Evolutionary conservation across 2,797 vertebrate genomes (phyloP), one percentile per base, ranked within the genome.

Genomic region (Crypturellus tataupa): DNA sequence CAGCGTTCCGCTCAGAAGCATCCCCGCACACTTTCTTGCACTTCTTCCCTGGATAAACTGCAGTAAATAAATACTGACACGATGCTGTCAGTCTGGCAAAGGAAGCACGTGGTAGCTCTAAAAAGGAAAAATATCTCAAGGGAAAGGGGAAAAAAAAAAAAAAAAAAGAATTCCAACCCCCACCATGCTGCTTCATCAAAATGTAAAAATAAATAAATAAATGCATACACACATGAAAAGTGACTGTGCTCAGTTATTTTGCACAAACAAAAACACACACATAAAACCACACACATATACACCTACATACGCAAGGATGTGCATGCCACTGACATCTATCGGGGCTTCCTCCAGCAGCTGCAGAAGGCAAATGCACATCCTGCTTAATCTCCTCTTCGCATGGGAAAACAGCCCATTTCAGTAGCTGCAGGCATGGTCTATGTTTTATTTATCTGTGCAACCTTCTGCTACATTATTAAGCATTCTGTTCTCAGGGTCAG

Each of bases 261-360:
- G 17, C 0, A 0, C 27, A 6, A 2, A 1, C 33, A 6, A 2
- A 1, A 31, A 31, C 10, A 10, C 27, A 70, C 0, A 0, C 23
- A 64, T 7, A 6, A 4, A 10, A 17, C 14, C 1, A 2, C 0
- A 0, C 23, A 6, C 2, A 1, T 33, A 31, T 11, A 11, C 25
- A 67, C 0, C 0, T 25, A 64, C 7, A 4, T 4, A 10, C 15
- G 15, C 1, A 1, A 0, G 0, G 27, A 25, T 12, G 24, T 10
- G 6, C 7, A 6, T 15, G 9, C 24, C 6, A 1, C 9, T 79
- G 59, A 24, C 0, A 1, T 63, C 67, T 69, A 63, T 63, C 64
- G 33, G 79, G 55, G 5, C 12, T 76, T 91, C 65, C n/a, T 40
- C 6, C 3, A 91, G 63, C 92, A 95, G 90, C 35, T 91, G 76